These are phyloP conservation scores for Brachionus angularis DNA, from an alignment of 1,140 invertebrate genomes.

Conservation along the genomic window DNA sequence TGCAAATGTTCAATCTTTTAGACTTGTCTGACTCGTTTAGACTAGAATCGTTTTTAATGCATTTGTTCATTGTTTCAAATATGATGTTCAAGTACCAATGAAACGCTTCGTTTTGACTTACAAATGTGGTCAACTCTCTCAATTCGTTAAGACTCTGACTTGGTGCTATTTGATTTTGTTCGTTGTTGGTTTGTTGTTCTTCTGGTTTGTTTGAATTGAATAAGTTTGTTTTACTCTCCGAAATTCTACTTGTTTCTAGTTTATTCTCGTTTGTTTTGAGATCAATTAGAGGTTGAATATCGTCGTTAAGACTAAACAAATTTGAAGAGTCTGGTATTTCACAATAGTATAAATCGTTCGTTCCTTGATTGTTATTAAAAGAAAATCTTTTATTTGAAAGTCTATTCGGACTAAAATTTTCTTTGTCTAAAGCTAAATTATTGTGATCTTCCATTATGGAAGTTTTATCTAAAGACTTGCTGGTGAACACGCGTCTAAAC, in stretches of 20 bases:
- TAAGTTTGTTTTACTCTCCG: slow-evolving; percentile 26
- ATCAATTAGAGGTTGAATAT: slow-evolving; percentile 16
- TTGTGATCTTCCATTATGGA: background rate
- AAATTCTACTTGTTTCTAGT: background rate
- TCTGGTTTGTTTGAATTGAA: background rate
- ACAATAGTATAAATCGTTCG: slow-evolving; percentile 12
- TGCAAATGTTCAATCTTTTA: slow-evolving; percentile 32
- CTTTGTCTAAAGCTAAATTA: too few relatives aligned
- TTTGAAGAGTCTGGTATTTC: slow-evolving; percentile 9
- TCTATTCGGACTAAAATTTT: too few relatives aligned
- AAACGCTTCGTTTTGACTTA: slow-evolving; percentile 11
- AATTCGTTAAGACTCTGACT: slow-evolving; percentile 14
- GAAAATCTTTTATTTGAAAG: too few relatives aligned
- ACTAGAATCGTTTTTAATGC: slow-evolving; percentile 2
- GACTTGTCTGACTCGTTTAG: slow-evolving; percentile 17
- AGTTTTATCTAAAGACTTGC: slow-evolving; percentile 32
- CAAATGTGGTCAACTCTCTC: slow-evolving; percentile 18
- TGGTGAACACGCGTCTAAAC: too few relatives aligned
- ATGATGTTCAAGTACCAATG: slow-evolving; percentile 25
- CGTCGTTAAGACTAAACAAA: too few relatives aligned
- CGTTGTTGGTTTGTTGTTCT: background rate
- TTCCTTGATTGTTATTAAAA: too few relatives aligned
- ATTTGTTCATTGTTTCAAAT: slow-evolving; percentile 4
- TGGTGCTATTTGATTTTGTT: too few relatives aligned
- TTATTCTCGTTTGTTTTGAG: background rate